These are phyloP conservation scores for Petrocephalus schoutedeni DNA, from an alignment of 2,797 vertebrate genomes.

Conservation along the genomic window DNA sequence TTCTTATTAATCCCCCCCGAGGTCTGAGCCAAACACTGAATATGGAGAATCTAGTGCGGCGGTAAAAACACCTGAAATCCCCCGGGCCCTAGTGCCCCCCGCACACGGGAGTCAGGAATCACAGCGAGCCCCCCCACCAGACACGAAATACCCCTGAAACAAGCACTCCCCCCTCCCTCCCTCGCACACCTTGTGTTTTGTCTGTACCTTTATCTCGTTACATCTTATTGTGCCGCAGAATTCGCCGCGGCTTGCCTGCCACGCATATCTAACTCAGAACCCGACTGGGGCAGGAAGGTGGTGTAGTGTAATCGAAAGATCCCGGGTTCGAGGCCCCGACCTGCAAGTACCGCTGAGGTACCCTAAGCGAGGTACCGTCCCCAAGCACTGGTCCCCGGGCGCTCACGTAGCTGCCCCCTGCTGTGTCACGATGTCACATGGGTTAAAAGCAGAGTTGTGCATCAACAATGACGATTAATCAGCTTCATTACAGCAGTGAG, in stretches of 20 bases:
- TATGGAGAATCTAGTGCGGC: neutral
- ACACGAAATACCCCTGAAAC: neutral
- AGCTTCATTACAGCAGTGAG: neutral
- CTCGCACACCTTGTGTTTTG: neutral
- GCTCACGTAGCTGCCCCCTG: too few relatives aligned
- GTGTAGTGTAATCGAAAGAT: too few relatives aligned
- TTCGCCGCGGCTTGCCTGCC: neutral
- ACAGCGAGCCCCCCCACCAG: neutral
- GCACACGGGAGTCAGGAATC: neutral
- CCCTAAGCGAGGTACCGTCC: too few relatives aligned
- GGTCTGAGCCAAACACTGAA: neutral
- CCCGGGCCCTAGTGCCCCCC: neutral
- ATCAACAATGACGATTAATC: too few relatives aligned
- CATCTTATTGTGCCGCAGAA: neutral
- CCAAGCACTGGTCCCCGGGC: too few relatives aligned
- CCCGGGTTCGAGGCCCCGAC: too few relatives aligned
- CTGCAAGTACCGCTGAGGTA: too few relatives aligned
- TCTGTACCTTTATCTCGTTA: conserved; percentile 11
- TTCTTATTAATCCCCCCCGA: neutral
- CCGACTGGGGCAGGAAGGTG: too few relatives aligned
- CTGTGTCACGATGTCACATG: too few relatives aligned
- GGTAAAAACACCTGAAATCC: neutral
- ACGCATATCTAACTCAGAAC: neutral
- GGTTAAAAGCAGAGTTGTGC: too few relatives aligned
- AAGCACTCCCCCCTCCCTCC: neutral